Conservation (phyloP, 2,888 invertebrate genomes). For the Prenolepis imparis region DNA sequence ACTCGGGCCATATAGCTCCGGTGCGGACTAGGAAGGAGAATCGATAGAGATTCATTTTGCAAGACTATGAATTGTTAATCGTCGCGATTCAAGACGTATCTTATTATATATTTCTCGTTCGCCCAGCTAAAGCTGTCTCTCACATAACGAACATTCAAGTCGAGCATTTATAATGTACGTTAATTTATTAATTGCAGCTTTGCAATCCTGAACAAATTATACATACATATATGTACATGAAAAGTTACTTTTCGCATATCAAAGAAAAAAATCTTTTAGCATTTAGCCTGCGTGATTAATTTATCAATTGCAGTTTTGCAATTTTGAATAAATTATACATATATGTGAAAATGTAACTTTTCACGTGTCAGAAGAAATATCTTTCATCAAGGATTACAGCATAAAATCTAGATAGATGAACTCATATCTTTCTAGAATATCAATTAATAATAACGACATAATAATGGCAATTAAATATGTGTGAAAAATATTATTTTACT, state of each 20-base stretch:
- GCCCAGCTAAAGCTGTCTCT: background rate
- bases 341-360: background rate
- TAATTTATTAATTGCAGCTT: background rate
- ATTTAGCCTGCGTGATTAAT: background rate
- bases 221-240: background rate
- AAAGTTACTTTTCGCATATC: background rate
- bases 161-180: background rate
- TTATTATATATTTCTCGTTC: background rate
- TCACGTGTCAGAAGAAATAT: background rate
- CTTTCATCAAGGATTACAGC: background rate
- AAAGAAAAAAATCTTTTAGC: background rate
- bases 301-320: background rate
- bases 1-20: background rate
- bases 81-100: background rate
- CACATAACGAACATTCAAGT: background rate
- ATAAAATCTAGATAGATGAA: background rate
- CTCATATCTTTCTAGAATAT: constrained; percentile 3
- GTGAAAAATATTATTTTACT: background rate
- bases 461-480: background rate
- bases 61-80: background rate
- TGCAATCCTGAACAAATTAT: background rate
- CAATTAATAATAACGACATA: background rate
- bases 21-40: background rate
- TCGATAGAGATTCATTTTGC: background rate
- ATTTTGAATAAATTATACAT: background rate